Evolutionary conservation across 2,888 invertebrate genomes (phyloP), one percentile per base, ranked within the genome.

Genomic region (Hemistola chrysoprasaria): DNA sequence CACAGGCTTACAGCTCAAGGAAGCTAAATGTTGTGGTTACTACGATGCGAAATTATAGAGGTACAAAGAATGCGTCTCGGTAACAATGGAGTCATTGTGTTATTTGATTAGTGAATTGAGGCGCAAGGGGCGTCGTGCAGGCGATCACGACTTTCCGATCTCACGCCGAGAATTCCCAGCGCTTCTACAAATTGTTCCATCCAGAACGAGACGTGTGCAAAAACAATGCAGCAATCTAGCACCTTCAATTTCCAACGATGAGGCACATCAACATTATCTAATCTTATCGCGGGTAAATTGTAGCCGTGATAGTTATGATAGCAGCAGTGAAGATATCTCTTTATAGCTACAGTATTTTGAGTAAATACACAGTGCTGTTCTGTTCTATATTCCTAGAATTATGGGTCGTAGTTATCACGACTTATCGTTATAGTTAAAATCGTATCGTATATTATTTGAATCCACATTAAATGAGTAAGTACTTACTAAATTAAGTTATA

Each of bases 21-120:
- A 74, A 76, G 64, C 25, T 11, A 50, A 39, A 39, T 38, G 33
- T 42, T 59, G 56, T 65, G 63, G 70, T 59, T 63, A 58, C 63
- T 63, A 59, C 62, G 59, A 68, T 71, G 63, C 56, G 64, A 71
- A 71, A 74, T 68, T 62, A 16, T 16, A 16, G 16, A 16, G 16
- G 61, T 66, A 63, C 64, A 62, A 69, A 66, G 73, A 72, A 71
- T 73, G 62, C 55, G 42, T 55, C 60, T 56, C 55, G 50, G 59
- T 65, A 75, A 81, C 79, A 81, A 81, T 82, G 65, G 71, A 75
- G 69, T 72, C 70, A 78, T 81, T 80, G 80, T 81, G 66, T 64
- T 67, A 62, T 72, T 78, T 75, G 74, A 79, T 78, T 74, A 76
- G 75, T 66, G 74, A 75, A 77, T 73, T 74, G 74, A 73, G 66